phyloP scores from a whole-genome alignment of 2,113 vertebrate genomes.

The Propithecus coquereli region DNA sequence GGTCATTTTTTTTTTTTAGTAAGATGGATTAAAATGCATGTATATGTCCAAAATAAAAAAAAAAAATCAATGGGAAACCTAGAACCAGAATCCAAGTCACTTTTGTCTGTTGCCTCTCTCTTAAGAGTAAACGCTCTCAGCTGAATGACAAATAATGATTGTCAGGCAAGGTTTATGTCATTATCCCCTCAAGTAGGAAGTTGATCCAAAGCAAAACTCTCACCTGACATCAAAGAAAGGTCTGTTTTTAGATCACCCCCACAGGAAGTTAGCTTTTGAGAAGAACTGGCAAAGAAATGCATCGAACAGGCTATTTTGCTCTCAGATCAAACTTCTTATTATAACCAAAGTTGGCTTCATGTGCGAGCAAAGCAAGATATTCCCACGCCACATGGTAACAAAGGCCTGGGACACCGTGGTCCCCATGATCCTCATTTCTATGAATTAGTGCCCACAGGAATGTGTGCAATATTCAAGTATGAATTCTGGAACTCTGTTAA shows the following conservation, averaged over 20 bases:
- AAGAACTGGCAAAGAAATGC: neutral
- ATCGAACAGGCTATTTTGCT: neutral
- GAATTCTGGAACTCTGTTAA: neutral
- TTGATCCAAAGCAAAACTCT: neutral
- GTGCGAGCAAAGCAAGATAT: neutral
- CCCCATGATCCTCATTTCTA: neutral
- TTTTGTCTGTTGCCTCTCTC: neutral
- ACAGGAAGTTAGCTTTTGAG: constrained; percentile 11
- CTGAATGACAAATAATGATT: constrained; percentile 1
- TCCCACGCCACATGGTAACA: neutral
- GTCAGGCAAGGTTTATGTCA: neutral
- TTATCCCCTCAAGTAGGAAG: neutral
- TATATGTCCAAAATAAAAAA: neutral
- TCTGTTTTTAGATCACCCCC: neutral
- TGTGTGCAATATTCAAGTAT: neutral
- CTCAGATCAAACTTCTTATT: neutral
- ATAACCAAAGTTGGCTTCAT: neutral
- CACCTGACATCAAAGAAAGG: neutral
- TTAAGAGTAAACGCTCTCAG: neutral
- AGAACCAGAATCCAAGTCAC: neutral
- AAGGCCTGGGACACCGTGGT: neutral
- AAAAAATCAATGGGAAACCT: neutral
- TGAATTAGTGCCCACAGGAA: constrained; percentile 10
- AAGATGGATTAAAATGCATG: neutral
- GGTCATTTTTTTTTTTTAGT: neutral